phyloP scores from a whole-genome alignment of 2,888 invertebrate genomes.

The Spilarctia lutea region DNA sequence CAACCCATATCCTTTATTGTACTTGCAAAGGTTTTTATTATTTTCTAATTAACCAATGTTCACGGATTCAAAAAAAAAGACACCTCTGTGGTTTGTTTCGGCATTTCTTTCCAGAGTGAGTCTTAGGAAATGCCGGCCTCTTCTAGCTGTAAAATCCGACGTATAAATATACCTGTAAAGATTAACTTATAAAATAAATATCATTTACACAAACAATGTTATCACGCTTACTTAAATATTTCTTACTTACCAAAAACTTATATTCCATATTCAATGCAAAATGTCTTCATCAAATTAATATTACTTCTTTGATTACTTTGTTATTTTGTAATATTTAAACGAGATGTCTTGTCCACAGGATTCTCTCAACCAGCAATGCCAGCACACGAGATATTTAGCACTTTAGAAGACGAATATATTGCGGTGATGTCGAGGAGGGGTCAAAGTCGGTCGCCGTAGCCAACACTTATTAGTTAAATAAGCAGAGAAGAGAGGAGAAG shows the following conservation, averaged over 20 bases:
- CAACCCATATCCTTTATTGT: too few relatives aligned
- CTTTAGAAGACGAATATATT: constrained; percentile 78
- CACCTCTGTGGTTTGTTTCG: too few relatives aligned
- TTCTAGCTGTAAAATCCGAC: too few relatives aligned
- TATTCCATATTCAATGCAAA: neutral
- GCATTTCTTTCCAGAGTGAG: too few relatives aligned
- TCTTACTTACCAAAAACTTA: too few relatives aligned
- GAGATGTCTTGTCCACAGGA: constrained; percentile 57
- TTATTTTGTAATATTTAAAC: neutral
- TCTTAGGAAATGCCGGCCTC: too few relatives aligned
- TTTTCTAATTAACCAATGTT: too few relatives aligned
- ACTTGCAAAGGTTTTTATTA: too few relatives aligned
- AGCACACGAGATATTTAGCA: constrained; percentile 67
- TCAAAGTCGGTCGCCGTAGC: constrained; percentile 83
- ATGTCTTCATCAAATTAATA: neutral
- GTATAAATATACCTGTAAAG: too few relatives aligned
- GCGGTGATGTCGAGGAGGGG: constrained; percentile 81
- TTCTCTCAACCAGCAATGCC: constrained; percentile 71
- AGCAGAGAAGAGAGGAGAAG: constrained; percentile 57
- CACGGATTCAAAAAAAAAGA: too few relatives aligned
- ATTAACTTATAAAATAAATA: too few relatives aligned
- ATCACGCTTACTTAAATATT: too few relatives aligned
- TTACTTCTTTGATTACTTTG: neutral
- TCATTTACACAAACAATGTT: neutral
- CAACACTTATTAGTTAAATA: constrained; percentile 41